These are phyloP conservation scores for Dicrostonyx torquatus DNA, from an alignment of 2,797 vertebrate genomes.

Conservation along the genomic window DNA sequence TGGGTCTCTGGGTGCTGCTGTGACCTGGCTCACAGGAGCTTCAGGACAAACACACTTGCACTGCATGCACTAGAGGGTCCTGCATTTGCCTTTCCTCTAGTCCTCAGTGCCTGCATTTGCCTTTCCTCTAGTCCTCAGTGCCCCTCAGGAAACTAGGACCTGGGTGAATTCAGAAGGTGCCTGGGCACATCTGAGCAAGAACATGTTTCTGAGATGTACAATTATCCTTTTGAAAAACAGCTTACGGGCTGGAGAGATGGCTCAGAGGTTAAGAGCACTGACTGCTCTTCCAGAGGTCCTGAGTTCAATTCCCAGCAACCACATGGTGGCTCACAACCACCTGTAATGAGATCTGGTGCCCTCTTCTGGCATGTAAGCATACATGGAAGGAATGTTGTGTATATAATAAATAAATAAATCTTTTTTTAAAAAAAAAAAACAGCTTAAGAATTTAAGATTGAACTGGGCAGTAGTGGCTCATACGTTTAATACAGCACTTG, in stretches of 20 bases:
- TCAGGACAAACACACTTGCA: neutral
- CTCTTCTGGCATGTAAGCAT: too few species aligned
- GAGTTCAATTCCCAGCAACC: too few species aligned
- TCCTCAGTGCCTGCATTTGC: neutral
- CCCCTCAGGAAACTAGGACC: neutral
- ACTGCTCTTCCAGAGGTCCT: too few species aligned
- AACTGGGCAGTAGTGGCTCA: too few species aligned
- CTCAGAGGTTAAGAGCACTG: too few species aligned
- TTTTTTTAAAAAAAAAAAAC: neutral
- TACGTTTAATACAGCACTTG: neutral
- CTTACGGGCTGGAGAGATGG: too few species aligned
- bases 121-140: neutral
- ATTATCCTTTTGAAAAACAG: neutral
- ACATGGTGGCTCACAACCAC: too few species aligned
- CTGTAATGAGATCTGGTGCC: too few species aligned
- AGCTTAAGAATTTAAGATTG: neutral
- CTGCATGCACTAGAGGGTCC: neutral
- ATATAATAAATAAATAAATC: too few species aligned
- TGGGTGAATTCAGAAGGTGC: neutral
- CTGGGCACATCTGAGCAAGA: neutral
- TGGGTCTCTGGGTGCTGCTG: neutral
- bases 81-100: too few species aligned
- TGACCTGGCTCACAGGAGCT: neutral
- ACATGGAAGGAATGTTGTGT: too few species aligned
- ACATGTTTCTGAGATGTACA: neutral